phyloP scores from a whole-genome alignment of 2,797 vertebrate species.

The Pantherophis vulpinus region DNA sequence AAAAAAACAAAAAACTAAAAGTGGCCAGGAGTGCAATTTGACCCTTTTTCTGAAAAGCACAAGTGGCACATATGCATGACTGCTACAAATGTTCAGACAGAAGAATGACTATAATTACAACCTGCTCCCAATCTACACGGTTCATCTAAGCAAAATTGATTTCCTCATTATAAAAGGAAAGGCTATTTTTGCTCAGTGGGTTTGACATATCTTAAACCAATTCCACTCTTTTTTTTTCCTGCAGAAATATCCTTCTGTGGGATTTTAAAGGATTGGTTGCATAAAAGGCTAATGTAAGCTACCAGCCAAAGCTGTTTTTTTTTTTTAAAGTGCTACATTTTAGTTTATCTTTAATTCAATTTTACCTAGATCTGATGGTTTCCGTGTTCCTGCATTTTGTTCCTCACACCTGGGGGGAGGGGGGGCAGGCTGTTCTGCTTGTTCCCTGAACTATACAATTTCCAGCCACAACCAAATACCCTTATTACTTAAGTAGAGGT shows the following conservation, averaged over 20 bases:
- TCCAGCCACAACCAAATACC: neutral
- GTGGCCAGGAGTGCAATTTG: neutral
- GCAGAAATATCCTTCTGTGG: neutral
- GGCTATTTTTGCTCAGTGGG: neutral
- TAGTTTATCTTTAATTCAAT: neutral
- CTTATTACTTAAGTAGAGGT: neutral
- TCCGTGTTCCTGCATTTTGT: neutral
- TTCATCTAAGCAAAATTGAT: neutral
- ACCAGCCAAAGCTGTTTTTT: neutral
- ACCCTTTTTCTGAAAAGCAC: neutral
- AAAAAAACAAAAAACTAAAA: neutral
- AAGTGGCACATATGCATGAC: neutral
- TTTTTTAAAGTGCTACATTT: neutral
- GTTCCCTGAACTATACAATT: neutral
- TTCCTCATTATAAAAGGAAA: constrained; percentile 14
- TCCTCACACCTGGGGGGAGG: neutral
- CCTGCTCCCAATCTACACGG: neutral
- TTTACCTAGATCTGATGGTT: neutral
- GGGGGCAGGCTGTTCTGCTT: neutral
- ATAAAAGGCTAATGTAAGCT: neutral
- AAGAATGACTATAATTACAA: constrained; percentile 20
- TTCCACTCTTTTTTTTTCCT: neutral
- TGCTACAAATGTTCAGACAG: constrained; percentile 14
- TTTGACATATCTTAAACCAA: neutral
- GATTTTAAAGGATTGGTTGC: neutral